Conservation (phyloP, 2,113 vertebrate species). For the Grammomys dolichurus region DNA sequence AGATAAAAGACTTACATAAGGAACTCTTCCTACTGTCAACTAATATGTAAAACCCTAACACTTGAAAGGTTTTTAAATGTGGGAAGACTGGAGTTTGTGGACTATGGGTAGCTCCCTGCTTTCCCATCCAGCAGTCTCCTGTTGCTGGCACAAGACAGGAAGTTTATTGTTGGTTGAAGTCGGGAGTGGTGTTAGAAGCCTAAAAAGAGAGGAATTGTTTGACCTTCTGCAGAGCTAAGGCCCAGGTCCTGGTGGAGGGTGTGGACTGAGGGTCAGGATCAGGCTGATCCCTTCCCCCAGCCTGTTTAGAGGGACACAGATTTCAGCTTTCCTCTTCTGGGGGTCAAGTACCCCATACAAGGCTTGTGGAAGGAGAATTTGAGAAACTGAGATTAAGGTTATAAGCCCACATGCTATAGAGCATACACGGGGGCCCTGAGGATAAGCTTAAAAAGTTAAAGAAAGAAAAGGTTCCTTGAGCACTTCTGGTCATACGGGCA, state of each 20-base stretch:
- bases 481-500: background rate
- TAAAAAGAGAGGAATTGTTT: background rate
- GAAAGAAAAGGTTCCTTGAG: background rate
- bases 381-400: background rate
- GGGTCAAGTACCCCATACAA: rapidly evolving
- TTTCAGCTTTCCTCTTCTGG: background rate
- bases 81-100: background rate
- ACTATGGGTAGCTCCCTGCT: background rate
- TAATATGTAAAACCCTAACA: background rate
- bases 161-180: background rate
- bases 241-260: background rate
- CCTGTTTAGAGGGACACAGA: background rate
- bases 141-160: too few relatives aligned
- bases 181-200: background rate
- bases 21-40: background rate
- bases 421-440: too few relatives aligned
- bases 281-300: background rate
- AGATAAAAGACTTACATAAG: background rate
- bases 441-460: background rate
- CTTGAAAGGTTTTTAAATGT: background rate
- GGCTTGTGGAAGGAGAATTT: background rate
- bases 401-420: too few relatives aligned
- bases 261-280: background rate
- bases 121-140: background rate
- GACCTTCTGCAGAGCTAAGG: background rate